Conservation (phyloP, 2,113 vertebrate genomes). For the Paramormyrops kingsleyae region DNA sequence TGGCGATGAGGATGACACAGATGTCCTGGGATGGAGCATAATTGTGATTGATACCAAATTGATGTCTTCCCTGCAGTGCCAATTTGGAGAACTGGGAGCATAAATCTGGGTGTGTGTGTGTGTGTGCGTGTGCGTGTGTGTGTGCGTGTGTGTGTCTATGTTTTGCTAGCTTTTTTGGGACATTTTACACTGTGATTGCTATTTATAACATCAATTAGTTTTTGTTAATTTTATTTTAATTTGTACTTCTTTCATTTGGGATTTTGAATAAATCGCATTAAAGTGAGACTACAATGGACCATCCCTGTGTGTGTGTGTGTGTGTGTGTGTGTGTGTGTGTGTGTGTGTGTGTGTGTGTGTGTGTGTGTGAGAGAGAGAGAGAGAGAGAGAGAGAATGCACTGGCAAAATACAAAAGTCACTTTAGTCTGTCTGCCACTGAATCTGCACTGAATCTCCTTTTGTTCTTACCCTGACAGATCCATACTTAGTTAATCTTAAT, state of each 20-base stretch:
- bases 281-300: too few species aligned
- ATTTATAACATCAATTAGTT: background rate
- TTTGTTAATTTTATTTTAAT: background rate
- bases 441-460: background rate
- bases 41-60: conserved; percentile 42
- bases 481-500: background rate
- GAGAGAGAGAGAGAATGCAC: background rate
- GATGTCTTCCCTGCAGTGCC: background rate
- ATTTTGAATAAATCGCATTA: too few species aligned
- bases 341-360: too few species aligned
- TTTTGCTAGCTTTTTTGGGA: background rate
- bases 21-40: conserved; percentile 28
- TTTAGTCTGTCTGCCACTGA: background rate
- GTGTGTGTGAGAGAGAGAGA: too few species aligned
- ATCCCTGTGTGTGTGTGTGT: background rate
- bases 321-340: background rate
- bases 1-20: conserved; percentile 1
- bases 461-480: background rate
- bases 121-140: background rate
- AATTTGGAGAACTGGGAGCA: background rate
- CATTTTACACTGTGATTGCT: background rate
- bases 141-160: background rate
- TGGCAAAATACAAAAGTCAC: background rate
- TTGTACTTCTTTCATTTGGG: too few species aligned
- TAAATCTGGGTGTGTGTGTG: background rate